phyloP scores from a whole-genome alignment of 2,888 invertebrate genomes.

The Idaea aversata region DNA sequence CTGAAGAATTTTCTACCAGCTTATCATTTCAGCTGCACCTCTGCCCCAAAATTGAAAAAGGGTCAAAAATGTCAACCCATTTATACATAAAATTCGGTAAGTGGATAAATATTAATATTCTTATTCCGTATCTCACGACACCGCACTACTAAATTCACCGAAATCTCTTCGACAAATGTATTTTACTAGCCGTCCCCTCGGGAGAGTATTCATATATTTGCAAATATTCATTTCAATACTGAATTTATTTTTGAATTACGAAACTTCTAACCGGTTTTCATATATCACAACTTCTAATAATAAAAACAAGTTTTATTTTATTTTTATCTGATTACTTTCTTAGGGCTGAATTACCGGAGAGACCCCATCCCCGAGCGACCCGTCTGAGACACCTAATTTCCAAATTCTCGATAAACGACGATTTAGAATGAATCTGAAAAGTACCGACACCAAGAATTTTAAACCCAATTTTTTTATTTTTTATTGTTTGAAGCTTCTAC shows the following conservation, averaged over 20 bases:
- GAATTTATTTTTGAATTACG: neutral
- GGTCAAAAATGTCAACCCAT: neutral
- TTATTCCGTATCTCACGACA: neutral
- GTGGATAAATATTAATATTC: neutral
- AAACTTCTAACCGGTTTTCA: neutral
- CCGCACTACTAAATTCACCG: neutral
- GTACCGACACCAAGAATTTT: no score
- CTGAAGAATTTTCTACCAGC: no score
- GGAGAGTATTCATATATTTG: neutral
- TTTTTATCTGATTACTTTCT: no score
- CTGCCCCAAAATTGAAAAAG: neutral
- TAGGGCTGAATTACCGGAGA: no score
- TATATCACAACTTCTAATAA: no score
- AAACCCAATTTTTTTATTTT: no score
- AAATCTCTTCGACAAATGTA: neutral
- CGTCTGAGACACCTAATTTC: no score
- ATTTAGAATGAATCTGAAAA: no score
- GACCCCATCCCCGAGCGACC: no score
- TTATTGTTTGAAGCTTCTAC: no score
- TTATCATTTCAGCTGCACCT: neutral
- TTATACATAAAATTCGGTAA: neutral
- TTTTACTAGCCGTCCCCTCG: neutral
- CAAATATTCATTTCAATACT: constrained; percentile 2
- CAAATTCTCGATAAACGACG: no score
- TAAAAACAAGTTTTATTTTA: no score